Evolutionary conservation across 2,797 vertebrate species (phyloP).

Genomic region (Apodemus agrarius): DNA sequence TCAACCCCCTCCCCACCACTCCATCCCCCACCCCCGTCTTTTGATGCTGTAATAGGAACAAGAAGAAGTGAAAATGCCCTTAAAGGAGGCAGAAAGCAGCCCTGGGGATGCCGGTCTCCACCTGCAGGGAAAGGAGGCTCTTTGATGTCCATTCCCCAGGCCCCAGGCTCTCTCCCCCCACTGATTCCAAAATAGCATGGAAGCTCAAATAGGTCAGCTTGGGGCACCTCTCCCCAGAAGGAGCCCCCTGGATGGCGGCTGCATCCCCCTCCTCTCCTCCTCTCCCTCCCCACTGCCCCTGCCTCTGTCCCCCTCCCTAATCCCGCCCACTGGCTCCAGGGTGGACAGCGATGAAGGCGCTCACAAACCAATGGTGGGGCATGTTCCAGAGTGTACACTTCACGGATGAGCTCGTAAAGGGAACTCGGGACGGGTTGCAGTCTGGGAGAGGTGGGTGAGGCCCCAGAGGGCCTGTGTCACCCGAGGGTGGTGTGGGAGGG

Average conservation of each 20-base stretch:
- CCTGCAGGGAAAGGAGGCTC: not conserved
- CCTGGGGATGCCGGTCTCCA: not conserved
- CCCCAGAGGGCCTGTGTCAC: no score
- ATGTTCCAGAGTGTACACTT: conserved; percentile 53
- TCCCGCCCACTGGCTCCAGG: not conserved
- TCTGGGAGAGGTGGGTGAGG: not conserved
- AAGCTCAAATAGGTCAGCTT: not conserved
- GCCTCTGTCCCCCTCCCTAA: not conserved
- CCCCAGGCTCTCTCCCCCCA: not conserved
- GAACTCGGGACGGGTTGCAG: not conserved
- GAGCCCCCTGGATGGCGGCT: no score
- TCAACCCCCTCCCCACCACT: conserved; percentile 8
- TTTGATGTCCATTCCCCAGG: not conserved
- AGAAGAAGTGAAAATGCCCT: conserved; percentile 85
- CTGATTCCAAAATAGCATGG: conserved; percentile 11
- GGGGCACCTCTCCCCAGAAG: not conserved
- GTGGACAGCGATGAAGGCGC: not conserved
- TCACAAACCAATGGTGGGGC: not conserved
- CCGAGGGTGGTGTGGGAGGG: not conserved
- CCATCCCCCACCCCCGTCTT: conserved; percentile 65
- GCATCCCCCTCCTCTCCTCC: not conserved
- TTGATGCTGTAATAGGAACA: conserved; percentile 85
- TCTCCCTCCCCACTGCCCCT: not conserved
- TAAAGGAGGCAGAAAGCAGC: conserved; percentile 56
- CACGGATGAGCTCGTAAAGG: no score